Percentiles rank a stretch among this genome's conserved stretches.
Conservation (phyloP, 2,888 invertebrate genomes). For the Spisula subtruncata region DNA sequence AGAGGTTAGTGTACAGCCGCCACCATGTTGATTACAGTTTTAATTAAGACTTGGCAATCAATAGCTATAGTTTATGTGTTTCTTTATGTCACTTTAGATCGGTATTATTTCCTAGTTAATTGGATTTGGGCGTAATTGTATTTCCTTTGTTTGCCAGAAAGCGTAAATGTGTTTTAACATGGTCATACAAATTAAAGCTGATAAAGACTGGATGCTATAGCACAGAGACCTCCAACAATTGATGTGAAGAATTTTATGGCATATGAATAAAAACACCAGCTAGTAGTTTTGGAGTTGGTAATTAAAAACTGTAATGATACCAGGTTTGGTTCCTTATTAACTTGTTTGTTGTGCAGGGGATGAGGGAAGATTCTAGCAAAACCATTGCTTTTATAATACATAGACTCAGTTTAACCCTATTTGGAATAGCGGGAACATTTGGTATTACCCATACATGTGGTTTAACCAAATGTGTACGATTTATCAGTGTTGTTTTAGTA, state of each 20-base stretch:
- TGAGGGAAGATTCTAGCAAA: too few relatives aligned
- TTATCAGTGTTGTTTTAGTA: too few relatives aligned
- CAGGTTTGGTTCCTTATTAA: too few relatives aligned
- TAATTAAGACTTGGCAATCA: constrained; percentile 64
- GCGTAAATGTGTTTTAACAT: constrained; percentile 50
- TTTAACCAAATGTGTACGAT: too few relatives aligned
- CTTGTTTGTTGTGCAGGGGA: too few relatives aligned
- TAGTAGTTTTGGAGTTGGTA: neutral
- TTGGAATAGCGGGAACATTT: too few relatives aligned
- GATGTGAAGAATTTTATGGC: neutral
- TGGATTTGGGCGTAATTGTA: constrained; percentile 69
- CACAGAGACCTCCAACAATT: neutral
- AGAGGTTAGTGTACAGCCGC: constrained; percentile 47
- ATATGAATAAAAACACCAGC: neutral
- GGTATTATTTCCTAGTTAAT: constrained; percentile 69
- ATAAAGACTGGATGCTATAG: constrained; percentile 26
- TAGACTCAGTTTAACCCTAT: too few relatives aligned
- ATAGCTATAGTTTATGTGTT: constrained; percentile 69
- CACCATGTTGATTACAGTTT: constrained; percentile 68
- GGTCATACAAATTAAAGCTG: constrained; percentile 53
- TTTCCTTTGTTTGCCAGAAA: constrained; percentile 59
- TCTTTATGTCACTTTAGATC: constrained; percentile 62
- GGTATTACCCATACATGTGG: too few relatives aligned
- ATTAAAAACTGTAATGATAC: neutral
- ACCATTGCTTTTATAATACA: too few relatives aligned